Conservation (phyloP, 2,888 invertebrate genomes). For the Pocota personata region DNA sequence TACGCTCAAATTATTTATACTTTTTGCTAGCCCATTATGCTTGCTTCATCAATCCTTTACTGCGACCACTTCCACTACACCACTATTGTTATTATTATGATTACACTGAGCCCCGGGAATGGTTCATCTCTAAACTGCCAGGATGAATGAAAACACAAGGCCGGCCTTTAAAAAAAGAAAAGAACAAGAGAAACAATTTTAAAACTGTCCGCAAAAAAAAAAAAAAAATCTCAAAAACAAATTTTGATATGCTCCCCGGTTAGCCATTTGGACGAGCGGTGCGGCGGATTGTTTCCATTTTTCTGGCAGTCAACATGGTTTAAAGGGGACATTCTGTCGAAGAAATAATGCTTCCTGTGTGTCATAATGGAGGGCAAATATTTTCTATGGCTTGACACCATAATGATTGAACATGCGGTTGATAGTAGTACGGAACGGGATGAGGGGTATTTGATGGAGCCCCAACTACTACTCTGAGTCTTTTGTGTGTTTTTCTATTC, state of each 20-base stretch:
- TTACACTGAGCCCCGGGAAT: conserved; percentile 39
- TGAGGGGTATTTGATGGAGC: not conserved
- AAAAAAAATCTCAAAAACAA: conserved; percentile 20
- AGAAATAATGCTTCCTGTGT: conserved; percentile 50
- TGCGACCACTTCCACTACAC: conserved; percentile 42
- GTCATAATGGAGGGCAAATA: conserved; percentile 47
- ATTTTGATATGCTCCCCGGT: conserved; percentile 11
- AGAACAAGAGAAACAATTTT: conserved; percentile 40
- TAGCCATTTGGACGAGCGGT: conserved; percentile 5
- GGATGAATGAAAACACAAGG: conserved; percentile 30
- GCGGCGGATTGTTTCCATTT: not conserved
- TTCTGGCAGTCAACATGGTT: conserved; percentile 17
- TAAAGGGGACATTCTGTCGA: conserved; percentile 39
- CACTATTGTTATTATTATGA: conserved; percentile 66
- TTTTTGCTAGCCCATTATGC: conserved; percentile 54
- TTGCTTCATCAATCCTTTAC: conserved; percentile 71
- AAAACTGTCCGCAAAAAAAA: conserved; percentile 25
- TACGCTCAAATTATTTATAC: conserved; percentile 67
- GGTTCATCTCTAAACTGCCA: conserved; percentile 46
- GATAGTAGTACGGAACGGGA: not conserved
- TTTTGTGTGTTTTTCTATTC: not conserved
- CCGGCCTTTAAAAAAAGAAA: not conserved
- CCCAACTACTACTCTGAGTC: not conserved
- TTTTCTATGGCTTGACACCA: conserved; percentile 42
- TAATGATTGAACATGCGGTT: conserved; percentile 64